Percentiles rank a stretch among this genome's conserved stretches.
Evolutionary conservation across 2,888 invertebrate genomes (phyloP).

Genomic region (Dendrolimus pini): DNA sequence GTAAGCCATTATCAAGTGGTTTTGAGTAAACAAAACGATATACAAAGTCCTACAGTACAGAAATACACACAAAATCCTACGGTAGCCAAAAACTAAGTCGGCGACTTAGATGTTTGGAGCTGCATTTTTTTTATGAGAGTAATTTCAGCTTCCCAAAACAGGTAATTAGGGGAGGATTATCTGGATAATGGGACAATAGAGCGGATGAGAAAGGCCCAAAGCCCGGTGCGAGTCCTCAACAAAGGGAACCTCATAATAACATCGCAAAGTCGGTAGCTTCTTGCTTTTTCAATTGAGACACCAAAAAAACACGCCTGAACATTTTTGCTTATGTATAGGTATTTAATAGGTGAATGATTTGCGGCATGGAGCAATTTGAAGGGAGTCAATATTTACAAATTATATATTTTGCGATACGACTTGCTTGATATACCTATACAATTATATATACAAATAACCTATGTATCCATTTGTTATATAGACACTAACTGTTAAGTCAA

Average conservation of each 20-base stretch:
- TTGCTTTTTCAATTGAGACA: constrained; percentile 55
- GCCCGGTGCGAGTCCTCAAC: constrained; percentile 56
- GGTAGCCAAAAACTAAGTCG: constrained; percentile 34
- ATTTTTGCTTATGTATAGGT: constrained; percentile 27
- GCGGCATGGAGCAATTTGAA: constrained; percentile 10
- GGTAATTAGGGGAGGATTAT: constrained; percentile 68
- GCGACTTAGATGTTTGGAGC: constrained; percentile 38
- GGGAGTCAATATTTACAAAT: not conserved
- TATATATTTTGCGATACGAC: not conserved
- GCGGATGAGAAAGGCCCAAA: constrained; percentile 37
- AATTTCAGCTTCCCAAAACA: constrained; percentile 64
- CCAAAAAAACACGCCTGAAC: constrained; percentile 42
- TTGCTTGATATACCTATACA: too few relatives aligned
- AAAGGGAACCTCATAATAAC: constrained; percentile 58
- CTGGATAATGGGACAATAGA: constrained; percentile 55
- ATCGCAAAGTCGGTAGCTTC: constrained; percentile 74
- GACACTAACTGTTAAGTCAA: too few relatives aligned
- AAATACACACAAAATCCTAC: not conserved
- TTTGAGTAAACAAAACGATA: not conserved
- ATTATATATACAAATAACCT: too few relatives aligned
- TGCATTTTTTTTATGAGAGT: constrained; percentile 41
- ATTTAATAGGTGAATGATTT: constrained; percentile 25
- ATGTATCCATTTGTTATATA: too few relatives aligned
- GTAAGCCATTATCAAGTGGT: not conserved
- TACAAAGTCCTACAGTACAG: constrained; percentile 7